Evolutionary conservation across 1,140 invertebrate genomes (phyloP).

Genomic region (Heliconius hermathena): DNA sequence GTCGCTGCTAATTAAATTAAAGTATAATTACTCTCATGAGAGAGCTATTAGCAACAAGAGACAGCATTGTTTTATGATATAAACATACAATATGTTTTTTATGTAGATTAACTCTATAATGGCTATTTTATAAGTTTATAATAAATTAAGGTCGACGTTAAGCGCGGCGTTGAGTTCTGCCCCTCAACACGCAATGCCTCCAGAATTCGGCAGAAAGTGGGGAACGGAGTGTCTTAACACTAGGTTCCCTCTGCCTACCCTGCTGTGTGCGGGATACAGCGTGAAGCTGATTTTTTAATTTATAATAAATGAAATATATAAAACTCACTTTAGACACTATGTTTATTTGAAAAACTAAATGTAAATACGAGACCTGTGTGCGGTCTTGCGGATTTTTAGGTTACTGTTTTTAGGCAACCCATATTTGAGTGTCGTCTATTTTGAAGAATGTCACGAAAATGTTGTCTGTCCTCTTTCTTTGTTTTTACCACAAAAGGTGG

Average conservation of each 20-base stretch:
- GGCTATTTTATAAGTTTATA: too few species aligned
- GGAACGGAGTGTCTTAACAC: too few species aligned
- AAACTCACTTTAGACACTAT: too few species aligned
- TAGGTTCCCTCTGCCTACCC: too few species aligned
- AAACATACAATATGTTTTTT: neutral
- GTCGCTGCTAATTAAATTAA: conserved; percentile 14
- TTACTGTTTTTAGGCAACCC: conserved; percentile 11
- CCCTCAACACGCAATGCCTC: too few species aligned
- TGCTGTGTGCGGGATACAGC: too few species aligned
- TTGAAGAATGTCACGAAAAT: conserved; percentile 9
- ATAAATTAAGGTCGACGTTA: too few species aligned
- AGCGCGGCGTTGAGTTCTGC: too few species aligned
- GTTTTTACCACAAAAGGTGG: conserved; percentile 10
- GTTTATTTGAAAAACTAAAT: neutral
- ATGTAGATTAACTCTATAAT: neutral
- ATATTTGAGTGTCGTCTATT: conserved; percentile 15
- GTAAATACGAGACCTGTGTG: neutral
- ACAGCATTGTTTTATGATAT: neutral
- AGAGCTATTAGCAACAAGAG: neutral
- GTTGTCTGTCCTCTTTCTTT: conserved; percentile 9
- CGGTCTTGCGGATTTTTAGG: neutral
- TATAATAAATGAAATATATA: too few species aligned
- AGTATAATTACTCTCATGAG: neutral
- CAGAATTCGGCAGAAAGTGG: too few species aligned
- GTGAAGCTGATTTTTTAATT: too few species aligned